phyloP scores from a whole-genome alignment of 1,140 invertebrate species.

The Monochamus saltuarius region DNA sequence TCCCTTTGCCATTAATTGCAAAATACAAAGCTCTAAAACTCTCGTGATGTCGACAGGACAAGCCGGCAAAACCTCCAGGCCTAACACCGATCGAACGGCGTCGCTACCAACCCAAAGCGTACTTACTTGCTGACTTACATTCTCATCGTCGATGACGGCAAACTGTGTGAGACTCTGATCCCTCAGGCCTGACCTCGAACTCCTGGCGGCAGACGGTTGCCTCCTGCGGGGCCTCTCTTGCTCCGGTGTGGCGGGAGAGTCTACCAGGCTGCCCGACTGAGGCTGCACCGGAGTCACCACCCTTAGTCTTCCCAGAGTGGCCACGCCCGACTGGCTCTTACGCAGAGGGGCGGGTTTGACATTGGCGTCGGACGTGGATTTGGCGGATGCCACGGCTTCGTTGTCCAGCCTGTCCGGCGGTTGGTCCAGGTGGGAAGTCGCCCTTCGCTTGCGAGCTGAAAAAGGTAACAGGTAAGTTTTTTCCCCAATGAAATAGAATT shows the following conservation, averaged over 20 bases:
- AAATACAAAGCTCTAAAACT: too few relatives aligned
- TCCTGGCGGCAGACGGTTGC: constrained; percentile 45
- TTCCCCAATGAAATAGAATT: too few relatives aligned
- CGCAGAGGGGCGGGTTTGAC: constrained; percentile 45
- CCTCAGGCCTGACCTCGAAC: constrained; percentile 47
- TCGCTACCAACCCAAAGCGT: neutral
- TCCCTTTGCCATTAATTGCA: too few relatives aligned
- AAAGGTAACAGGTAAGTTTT: neutral
- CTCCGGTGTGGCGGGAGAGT: constrained; percentile 49
- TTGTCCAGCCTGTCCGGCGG: constrained; percentile 47
- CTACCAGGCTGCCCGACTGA: constrained; percentile 41
- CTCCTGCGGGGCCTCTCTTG: constrained; percentile 46
- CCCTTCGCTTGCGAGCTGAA: constrained; percentile 43
- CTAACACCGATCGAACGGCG: too few relatives aligned
- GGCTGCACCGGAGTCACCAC: constrained; percentile 55
- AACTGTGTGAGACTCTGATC: constrained; percentile 78
- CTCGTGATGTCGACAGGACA: too few relatives aligned
- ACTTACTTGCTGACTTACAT: constrained; percentile 82
- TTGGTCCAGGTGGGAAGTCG: constrained; percentile 49
- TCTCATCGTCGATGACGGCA: constrained; percentile 90
- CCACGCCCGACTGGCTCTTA: constrained; percentile 51
- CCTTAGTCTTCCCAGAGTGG: constrained; percentile 61
- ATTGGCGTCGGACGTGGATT: constrained; percentile 45
- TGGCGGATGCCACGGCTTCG: constrained; percentile 45
- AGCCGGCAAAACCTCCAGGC: too few relatives aligned